Evolutionary conservation across 1,140 invertebrate species (phyloP), one percentile per base, ranked within the genome.

Genomic region (Oedothorax gibbosus): DNA sequence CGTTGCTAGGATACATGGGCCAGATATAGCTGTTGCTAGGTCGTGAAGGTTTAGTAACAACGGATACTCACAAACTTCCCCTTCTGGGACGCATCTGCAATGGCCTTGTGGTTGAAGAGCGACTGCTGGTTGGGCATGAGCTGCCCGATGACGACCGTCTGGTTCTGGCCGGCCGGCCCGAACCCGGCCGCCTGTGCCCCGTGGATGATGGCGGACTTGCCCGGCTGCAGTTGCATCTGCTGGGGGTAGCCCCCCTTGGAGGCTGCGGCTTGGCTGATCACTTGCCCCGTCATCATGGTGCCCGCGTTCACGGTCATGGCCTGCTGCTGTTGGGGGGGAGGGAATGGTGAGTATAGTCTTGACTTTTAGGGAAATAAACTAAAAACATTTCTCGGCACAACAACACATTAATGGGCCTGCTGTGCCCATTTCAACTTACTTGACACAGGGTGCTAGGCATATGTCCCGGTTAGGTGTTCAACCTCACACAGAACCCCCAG

Each of bases 71-170:
- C 87, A 80, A 75, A 87, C 86, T 91, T 91, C 14, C 87, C 88
- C 54, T 87, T 86, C 65, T 89, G 88, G n/a, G 86, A 86, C 2
- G 12, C 12, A 62, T 87, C 85, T 64, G 88, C 79, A 62, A 89
- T 54, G 76, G 88, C 51, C 78, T 87, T 87, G 6, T 83, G 88
- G 85, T 92, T 91, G 75, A 93, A 88, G 18, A 93, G 91, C 85
- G 91, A 93, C 71, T 94, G 93, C 83, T 95, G 93, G 20, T 94
- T 95, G 87, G 93, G 94, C 86, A 95, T 92, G 4, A 94, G 90
- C 66, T 94, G 95, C 65, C 94, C 94, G 87, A 96, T 95, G 15
- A 96, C 94, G 85, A 96, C 91, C 7, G 95, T 95, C 85, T 93
- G 93, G 53, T 94, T 95, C 75, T 93, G 95, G 8, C 94, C 94